Conservation (phyloP, 2,888 invertebrate species). For the Mythimna albipuncta region DNA sequence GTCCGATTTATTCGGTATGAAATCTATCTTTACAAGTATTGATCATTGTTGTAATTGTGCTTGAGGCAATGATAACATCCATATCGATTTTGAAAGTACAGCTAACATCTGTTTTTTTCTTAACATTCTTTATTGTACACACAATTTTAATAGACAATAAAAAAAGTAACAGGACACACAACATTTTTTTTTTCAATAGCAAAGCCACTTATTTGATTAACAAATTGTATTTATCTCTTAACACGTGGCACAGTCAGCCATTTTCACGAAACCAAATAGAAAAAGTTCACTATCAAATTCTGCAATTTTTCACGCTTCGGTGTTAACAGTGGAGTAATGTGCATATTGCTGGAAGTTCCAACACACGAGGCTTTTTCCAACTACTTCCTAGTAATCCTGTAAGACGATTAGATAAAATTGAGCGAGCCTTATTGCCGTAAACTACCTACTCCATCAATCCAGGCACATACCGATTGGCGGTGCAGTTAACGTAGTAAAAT, state of each 20-base stretch:
- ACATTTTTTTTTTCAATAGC: no score
- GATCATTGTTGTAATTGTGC: neutral
- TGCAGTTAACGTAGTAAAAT: constrained; percentile 45
- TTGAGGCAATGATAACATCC: neutral
- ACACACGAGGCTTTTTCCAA: constrained; percentile 11
- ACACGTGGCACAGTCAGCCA: neutral
- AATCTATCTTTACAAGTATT: constrained; percentile 1
- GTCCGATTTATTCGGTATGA: neutral
- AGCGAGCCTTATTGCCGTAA: constrained; percentile 35
- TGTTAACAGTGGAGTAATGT: neutral
- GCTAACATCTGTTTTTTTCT: neutral
- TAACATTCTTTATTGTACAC: no score
- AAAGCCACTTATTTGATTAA: neutral
- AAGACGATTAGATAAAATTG: constrained; percentile 49
- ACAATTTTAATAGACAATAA: no score
- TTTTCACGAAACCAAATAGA: neutral
- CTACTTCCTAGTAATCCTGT: constrained; percentile 40
- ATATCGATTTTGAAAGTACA: neutral
- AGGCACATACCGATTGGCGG: constrained; percentile 29
- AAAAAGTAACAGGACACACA: no score
- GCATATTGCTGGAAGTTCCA: constrained; percentile 9
- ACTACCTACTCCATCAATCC: constrained; percentile 42
- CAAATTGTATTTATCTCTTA: neutral
- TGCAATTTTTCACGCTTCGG: neutral
- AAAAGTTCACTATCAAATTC: neutral